Conservation (phyloP, 1,140 invertebrate species). For the Solenopsis invicta region DNA sequence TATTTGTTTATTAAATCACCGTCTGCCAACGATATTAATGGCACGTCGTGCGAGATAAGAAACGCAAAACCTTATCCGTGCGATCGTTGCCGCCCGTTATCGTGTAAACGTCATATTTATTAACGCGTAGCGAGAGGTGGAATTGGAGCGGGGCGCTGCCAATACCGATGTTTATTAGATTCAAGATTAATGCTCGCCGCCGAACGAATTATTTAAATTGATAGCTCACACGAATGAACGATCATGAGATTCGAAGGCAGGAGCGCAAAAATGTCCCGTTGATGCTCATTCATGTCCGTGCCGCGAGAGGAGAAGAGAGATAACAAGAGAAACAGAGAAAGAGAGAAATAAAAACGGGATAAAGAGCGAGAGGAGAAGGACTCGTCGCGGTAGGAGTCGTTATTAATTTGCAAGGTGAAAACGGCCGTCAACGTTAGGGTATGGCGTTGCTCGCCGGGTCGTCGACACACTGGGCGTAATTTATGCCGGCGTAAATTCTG, state of each 20-base stretch:
- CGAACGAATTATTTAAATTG: slow-evolving; percentile 62
- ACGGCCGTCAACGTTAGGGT: slow-evolving; percentile 40
- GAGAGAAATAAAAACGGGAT: neutral
- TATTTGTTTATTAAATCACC: slow-evolving; percentile 46
- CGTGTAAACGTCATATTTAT: slow-evolving; percentile 58
- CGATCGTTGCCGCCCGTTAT: slow-evolving; percentile 24
- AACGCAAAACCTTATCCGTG: slow-evolving; percentile 27
- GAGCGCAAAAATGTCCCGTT: slow-evolving; percentile 52
- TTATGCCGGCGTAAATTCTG: slow-evolving; percentile 75
- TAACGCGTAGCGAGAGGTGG: neutral
- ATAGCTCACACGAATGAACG: slow-evolving; percentile 23
- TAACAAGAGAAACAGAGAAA: neutral
- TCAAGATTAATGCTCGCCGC: slow-evolving; percentile 35
- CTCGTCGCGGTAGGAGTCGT: slow-evolving; percentile 33
- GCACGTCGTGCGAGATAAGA: neutral
- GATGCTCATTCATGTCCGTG: slow-evolving; percentile 50
- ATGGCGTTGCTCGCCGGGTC: slow-evolving; percentile 61
- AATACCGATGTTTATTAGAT: slow-evolving; percentile 54
- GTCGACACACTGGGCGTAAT: slow-evolving; percentile 68
- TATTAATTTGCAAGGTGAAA: slow-evolving; percentile 74
- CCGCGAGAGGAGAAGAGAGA: neutral
- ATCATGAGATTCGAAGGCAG: neutral
- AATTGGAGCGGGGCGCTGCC: slow-evolving; percentile 45
- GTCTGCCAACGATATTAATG: slow-evolving; percentile 17
- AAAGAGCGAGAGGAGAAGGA: neutral